Conservation (phyloP, 1,140 invertebrate genomes). For the Helicoverpa armigera region DNA sequence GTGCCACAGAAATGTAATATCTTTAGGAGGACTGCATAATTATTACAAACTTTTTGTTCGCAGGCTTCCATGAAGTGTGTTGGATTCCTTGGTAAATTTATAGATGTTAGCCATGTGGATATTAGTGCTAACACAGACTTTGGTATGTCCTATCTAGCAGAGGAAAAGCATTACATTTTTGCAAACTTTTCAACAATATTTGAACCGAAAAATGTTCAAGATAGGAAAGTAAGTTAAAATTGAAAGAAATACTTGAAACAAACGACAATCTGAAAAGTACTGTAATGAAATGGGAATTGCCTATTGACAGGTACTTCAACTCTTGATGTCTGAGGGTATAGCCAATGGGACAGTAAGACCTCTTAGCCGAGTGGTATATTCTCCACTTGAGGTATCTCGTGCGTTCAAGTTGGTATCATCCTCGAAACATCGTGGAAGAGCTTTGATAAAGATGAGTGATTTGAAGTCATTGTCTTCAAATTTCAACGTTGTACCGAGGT, state of each 20-base stretch:
- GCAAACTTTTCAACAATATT: too few species aligned
- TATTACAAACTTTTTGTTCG: too few species aligned
- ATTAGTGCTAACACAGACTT: constrained; percentile 10
- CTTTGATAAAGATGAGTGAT: constrained; percentile 38
- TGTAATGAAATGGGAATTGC: too few species aligned
- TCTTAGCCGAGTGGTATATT: constrained; percentile 80
- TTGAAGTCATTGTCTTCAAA: background rate
- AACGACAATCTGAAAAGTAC: too few species aligned
- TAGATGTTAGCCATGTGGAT: constrained; percentile 5
- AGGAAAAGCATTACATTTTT: constrained; percentile 2
- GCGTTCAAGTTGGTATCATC: constrained; percentile 82
- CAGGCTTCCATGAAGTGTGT: too few species aligned
- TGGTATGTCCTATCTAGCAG: constrained; percentile 33
- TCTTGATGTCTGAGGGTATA: constrained; percentile 84
- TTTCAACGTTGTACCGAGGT: background rate
- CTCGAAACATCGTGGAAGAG: constrained; percentile 37
- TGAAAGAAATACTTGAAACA: too few species aligned
- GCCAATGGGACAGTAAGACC: constrained; percentile 87
- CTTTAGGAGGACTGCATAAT: too few species aligned
- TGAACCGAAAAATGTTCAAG: too few species aligned
- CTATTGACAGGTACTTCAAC: too few species aligned
- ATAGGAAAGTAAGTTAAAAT: too few species aligned
- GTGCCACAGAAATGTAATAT: too few species aligned
- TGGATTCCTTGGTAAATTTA: constrained; percentile 65
- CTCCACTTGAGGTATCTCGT: constrained; percentile 77